Evolutionary conservation across 2,888 invertebrate genomes (phyloP), one percentile per base, ranked within the genome.

Genomic region (Andrena trimmerana): DNA sequence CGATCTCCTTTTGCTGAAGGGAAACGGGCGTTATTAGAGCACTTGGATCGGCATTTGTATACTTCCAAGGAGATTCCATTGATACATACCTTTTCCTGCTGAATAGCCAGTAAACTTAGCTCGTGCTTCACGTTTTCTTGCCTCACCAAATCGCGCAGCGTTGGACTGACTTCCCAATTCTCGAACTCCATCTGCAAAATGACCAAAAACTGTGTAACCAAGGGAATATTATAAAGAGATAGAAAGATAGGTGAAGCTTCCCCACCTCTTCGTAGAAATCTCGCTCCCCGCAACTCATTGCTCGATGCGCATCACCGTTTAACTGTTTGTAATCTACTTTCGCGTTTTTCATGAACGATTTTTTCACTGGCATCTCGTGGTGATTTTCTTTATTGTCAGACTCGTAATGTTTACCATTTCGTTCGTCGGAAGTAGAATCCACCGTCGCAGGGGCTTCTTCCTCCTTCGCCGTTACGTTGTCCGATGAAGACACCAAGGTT

Each of bases 81-180:
- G 36, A 65, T 68, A 42, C 75, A 60, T 90, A 93, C 93, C 87
- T 93, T 93, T 73, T 93, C 93, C 78, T 91, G 91, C 81, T 94
- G 93, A 33, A 92, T 89, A 24, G 93, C 93, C 24, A 94, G 75
- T 31, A 94, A 86, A 81, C 92, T 92, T 13, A 92, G 81, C 69
- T 94, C 93, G 65, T 94, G 90, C 54, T 92, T 91, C 13, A 92
- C 90, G 72, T 94, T 94, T 75, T 94, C 94, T 63, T 92, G 90
- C 72, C 91, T 88, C 8, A 94, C 90, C 29, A 94, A 90, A 20
- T 93, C 91, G 10, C 92, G 90, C 79, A 94, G 85, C n/a, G 92
- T 91, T 68, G 70, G 81, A 66, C 92, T 93, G n/a, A 94, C 89
- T 82, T 91, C 91, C 94, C 94, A 94, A 66, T 86, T 90, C 57